phyloP scores from a whole-genome alignment of 1,140 invertebrate genomes.

The Drosophila bifasciata region DNA sequence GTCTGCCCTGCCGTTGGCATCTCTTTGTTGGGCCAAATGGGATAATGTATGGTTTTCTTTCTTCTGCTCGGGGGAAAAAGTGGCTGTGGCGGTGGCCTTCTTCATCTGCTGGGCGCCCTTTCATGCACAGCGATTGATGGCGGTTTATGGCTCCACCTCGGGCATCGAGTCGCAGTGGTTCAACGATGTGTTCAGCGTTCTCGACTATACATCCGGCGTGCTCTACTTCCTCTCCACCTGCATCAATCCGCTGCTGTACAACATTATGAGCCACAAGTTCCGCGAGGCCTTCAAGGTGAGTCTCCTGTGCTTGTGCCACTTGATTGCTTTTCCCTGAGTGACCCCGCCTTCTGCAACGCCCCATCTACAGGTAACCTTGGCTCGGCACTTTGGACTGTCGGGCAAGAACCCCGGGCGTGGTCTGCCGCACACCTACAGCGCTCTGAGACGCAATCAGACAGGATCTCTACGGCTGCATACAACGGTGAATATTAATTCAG shows the following conservation, averaged over 20 bases:
- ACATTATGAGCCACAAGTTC: slow-evolving; percentile 95
- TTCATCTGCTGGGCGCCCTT: slow-evolving; percentile 98
- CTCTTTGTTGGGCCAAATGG: not conserved
- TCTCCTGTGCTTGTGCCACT: not conserved
- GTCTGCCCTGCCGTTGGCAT: not conserved
- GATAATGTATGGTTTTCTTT: slow-evolving; percentile 13
- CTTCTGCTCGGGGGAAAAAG: slow-evolving; percentile 87
- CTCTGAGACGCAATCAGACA: slow-evolving; percentile 64
- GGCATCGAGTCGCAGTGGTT: slow-evolving; percentile 82
- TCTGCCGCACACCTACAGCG: slow-evolving; percentile 71
- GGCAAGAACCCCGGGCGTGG: slow-evolving; percentile 56
- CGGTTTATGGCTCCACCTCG: slow-evolving; percentile 86
- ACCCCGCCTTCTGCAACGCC: not conserved
- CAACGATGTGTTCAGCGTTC: slow-evolving; percentile 86
- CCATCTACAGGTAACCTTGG: slow-evolving; percentile 65
- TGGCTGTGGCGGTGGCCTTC: slow-evolving; percentile 96
- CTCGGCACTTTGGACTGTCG: slow-evolving; percentile 64
- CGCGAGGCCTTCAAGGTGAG: slow-evolving; percentile 92
- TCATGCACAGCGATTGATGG: slow-evolving; percentile 93
- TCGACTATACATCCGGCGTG: slow-evolving; percentile 89
- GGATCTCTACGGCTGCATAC: slow-evolving; percentile 71
- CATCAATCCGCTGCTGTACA: slow-evolving; percentile 93
- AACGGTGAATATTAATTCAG: slow-evolving; percentile 40
- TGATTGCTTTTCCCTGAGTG: slow-evolving; percentile 4
- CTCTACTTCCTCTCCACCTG: slow-evolving; percentile 90